Conservation (phyloP, 2,797 vertebrate genomes). For the Atherinosoma microstoma region DNA sequence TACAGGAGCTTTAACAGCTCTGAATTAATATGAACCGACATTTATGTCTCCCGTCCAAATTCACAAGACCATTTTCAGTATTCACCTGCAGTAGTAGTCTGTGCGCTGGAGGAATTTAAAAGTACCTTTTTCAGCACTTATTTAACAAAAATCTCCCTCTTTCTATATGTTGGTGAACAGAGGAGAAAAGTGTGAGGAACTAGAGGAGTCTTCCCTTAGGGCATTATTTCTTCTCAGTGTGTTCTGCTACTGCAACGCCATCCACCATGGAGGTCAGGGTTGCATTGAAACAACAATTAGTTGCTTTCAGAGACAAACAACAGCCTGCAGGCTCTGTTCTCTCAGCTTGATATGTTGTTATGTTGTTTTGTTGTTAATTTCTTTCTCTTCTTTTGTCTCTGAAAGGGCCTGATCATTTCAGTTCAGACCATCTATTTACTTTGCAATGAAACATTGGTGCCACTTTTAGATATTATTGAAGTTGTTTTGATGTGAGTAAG, state of each 20-base stretch:
- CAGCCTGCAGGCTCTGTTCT: conserved; percentile 33
- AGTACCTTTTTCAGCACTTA: conserved; percentile 34
- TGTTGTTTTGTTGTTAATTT: conserved; percentile 49
- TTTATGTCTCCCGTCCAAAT: conserved; percentile 47
- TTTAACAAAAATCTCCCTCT: conserved; percentile 24
- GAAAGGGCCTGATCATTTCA: conserved; percentile 6
- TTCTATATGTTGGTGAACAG: conserved; percentile 22
- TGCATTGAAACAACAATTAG: conserved; percentile 65
- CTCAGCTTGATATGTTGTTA: conserved; percentile 31
- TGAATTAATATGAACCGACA: conserved; percentile 49
- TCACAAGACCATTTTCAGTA: conserved; percentile 50
- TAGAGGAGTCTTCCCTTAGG: conserved; percentile 25
- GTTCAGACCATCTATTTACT: conserved; percentile 17
- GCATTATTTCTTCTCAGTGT: conserved; percentile 52
- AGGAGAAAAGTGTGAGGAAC: conserved; percentile 25
- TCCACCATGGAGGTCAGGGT: conserved; percentile 32
- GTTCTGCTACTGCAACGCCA: conserved; percentile 22
- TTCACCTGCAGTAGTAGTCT: conserved; percentile 14
- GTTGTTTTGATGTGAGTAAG: neutral
- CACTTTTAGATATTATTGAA: neutral
- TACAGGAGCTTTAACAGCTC: conserved; percentile 36
- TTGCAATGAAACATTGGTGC: conserved; percentile 2
- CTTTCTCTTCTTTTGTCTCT: conserved; percentile 1
- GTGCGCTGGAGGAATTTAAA: conserved; percentile 17
- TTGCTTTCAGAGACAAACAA: conserved; percentile 42